Conservation (phyloP, 2,797 vertebrate species). For the Alosa sapidissima region DNA sequence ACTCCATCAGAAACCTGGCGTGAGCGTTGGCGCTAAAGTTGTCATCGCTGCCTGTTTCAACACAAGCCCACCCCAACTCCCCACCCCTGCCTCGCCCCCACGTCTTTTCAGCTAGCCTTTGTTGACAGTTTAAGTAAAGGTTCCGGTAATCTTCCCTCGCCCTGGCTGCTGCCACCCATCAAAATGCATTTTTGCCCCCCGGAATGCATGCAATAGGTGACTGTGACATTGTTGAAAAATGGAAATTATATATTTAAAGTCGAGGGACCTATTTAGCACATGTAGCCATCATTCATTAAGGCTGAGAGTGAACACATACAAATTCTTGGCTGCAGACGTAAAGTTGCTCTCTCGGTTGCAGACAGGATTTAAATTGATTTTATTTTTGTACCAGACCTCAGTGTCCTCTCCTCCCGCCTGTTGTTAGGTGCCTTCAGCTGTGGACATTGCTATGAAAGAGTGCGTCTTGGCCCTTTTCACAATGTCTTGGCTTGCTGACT, state of each 20-base stretch:
- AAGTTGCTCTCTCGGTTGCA: background rate
- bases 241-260: background rate
- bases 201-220: background rate
- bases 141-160: constrained; percentile 36
- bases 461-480: constrained; percentile 36
- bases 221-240: constrained; percentile 22
- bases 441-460: constrained; percentile 31
- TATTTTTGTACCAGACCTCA: background rate
- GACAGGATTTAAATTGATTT: background rate
- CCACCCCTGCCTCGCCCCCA: background rate
- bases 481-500: constrained; percentile 49
- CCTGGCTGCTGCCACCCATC: constrained; percentile 26
- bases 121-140: constrained; percentile 48
- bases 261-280: background rate
- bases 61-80: background rate
- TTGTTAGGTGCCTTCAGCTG: background rate
- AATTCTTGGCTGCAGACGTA: background rate
- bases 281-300: background rate
- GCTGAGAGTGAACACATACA: background rate
- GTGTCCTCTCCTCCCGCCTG: background rate
- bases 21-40: background rate
- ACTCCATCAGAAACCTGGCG: constrained; percentile 34
- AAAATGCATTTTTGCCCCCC: constrained; percentile 14
- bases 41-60: constrained; percentile 26
- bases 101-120: constrained; percentile 37